A percentile compares a stretch with the other conserved stretches of the same genome.
phyloP scores from a whole-genome alignment of 2,113 vertebrate genomes.

The Ochotona curzoniae region DNA sequence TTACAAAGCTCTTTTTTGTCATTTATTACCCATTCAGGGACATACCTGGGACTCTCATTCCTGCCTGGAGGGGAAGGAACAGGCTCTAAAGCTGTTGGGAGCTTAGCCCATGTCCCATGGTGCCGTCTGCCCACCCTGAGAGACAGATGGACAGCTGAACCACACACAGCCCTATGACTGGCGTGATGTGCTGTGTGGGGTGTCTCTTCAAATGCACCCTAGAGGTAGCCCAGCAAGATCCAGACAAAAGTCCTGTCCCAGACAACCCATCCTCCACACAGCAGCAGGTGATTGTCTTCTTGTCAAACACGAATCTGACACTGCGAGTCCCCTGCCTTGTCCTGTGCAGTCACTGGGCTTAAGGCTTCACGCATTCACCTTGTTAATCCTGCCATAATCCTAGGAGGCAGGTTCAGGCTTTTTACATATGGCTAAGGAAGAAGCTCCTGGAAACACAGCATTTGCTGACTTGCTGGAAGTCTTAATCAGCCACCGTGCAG shows the following conservation, averaged over 20 bases:
- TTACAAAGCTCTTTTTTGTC: background rate
- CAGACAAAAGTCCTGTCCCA: background rate
- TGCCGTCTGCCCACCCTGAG: background rate
- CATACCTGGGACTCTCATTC: background rate
- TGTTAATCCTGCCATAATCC: background rate
- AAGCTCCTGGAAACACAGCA: background rate
- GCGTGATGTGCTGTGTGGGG: background rate
- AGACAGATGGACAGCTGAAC: background rate
- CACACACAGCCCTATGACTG: fast-evolving
- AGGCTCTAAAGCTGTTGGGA: background rate
- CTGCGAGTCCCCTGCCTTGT: background rate
- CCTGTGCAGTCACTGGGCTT: background rate
- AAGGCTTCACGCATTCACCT: background rate
- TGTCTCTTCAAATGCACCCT: background rate
- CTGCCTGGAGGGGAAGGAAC: background rate
- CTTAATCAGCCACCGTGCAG: background rate
- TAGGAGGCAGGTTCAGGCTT: background rate
- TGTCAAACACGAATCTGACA: background rate
- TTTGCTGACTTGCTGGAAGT: background rate
- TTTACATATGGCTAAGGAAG: background rate
- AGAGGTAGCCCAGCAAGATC: background rate
- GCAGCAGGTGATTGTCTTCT: background rate
- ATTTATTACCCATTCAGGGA: background rate
- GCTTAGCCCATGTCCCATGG: background rate
- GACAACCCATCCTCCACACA: background rate